These are phyloP conservation scores for Orchestia grillus DNA, from an alignment of 1,140 invertebrate genomes.

Conservation along the genomic window DNA sequence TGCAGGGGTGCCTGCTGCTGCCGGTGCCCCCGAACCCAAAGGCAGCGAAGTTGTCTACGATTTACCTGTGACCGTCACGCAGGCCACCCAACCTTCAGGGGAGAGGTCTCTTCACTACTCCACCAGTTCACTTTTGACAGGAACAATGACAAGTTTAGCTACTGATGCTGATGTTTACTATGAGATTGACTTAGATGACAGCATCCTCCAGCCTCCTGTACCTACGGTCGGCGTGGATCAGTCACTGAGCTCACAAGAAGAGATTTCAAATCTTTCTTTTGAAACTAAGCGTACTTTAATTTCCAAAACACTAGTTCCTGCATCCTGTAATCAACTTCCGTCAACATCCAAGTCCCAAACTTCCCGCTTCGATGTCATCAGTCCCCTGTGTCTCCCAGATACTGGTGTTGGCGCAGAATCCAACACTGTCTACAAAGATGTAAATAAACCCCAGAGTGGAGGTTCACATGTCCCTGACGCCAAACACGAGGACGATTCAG, in stretches of 20 bases:
- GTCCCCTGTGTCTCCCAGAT: too few relatives aligned
- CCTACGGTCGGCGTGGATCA: background rate
- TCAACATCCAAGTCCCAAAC: too few relatives aligned
- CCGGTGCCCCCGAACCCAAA: background rate
- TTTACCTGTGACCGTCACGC: constrained; percentile 4
- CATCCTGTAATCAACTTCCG: background rate
- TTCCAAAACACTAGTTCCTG: background rate
- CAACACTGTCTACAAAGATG: too few relatives aligned
- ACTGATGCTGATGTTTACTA: background rate
- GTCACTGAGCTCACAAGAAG: background rate
- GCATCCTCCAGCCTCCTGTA: background rate
- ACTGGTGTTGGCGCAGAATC: too few relatives aligned
- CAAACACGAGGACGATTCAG: too few relatives aligned
- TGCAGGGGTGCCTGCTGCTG: background rate
- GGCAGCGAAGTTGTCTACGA: constrained; percentile 54
- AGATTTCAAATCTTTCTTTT: background rate
- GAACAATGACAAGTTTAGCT: background rate
- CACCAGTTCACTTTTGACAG: background rate
- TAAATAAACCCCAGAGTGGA: too few relatives aligned
- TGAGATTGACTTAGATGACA: background rate
- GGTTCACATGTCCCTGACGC: too few relatives aligned
- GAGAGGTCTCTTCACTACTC: constrained; percentile 7
- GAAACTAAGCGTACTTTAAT: background rate
- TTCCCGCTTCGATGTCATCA: too few relatives aligned
- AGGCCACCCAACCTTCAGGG: background rate